A percentile compares a stretch with the other conserved stretches of the same genome.
Evolutionary conservation across 2,113 vertebrate species (phyloP).

Genomic region (Motacilla alba): DNA sequence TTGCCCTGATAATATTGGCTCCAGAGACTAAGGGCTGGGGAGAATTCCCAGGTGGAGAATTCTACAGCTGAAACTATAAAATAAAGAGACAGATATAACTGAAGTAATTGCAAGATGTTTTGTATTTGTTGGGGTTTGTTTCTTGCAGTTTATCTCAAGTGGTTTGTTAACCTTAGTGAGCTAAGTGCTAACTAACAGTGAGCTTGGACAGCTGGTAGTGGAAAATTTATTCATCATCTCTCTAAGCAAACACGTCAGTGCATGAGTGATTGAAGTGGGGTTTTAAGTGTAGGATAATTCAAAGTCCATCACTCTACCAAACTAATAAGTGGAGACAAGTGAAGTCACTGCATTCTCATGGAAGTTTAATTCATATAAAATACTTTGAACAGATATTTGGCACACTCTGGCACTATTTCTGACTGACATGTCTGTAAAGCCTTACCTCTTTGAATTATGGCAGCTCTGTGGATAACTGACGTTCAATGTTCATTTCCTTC

Average conservation of each 20-base stretch:
- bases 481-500: not conserved
- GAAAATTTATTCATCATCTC: not conserved
- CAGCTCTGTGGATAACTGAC: not conserved
- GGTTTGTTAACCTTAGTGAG: not conserved
- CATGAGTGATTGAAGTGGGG: not conserved
- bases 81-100: not conserved
- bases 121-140: not conserved
- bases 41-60: not conserved
- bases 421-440: not conserved
- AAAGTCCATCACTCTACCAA: not conserved
- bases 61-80: not conserved
- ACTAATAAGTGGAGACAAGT: not conserved
- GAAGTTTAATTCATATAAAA: slow-evolving; percentile 10
- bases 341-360: slow-evolving; percentile 5
- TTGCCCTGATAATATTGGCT: not conserved
- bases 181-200: not conserved
- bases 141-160: not conserved
- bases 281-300: not conserved
- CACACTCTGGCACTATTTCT: not conserved
- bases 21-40: not conserved
- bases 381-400: not conserved
- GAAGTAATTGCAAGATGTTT: not conserved
- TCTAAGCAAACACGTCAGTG: not conserved
- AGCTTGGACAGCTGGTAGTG: not conserved
- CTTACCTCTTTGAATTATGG: not conserved